Base-by-base conservation (phyloP, 2,888 invertebrate species). In the Drosophila cognata region DNA sequence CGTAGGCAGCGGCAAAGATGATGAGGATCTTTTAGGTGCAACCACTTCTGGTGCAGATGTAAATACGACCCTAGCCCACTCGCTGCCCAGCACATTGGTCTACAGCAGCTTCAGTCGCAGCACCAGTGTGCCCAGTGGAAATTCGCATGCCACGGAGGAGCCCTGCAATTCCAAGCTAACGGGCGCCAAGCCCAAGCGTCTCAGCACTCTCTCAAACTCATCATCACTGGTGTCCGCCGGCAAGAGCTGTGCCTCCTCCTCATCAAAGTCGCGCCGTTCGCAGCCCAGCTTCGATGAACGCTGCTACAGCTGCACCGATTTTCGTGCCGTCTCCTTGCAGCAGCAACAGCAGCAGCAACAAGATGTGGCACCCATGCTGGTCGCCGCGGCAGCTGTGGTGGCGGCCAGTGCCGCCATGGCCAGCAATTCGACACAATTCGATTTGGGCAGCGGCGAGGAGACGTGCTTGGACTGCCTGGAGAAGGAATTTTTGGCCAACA, bases 391-490 rank as follows among this genome's bases (percentile, higher is more conserved):
- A 0, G 81, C 88, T 13, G 78, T 81, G 4, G 82, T 79, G 6
- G 79, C 81, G 1, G 79, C 79, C 35, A 76, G 71, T 61, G 69
- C 68, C 7, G 68, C 84, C 13, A 74, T 84, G 63, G 74, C 77
- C 21, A 80, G 74, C 43, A 79, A 79, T 28, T 88, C 84, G 11
- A 78, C 83, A 1, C 76, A 76, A 36, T 86, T 88, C 38, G 90
- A 85, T 65, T 76, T 89, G 41, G 71, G 76, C 67, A 84, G 79
- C 41, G 82, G 79, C n/a, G 93, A 93, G 61, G 92, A 93, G 48
- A 91, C 91, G 4, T 93, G 93, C 59, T 79, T 93, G 62, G 93
- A 93, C 68, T 93, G 93, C 52, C 81, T 93, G 69, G 93, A 93
- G 69, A 92, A 92, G 53, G 93, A 93, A 67, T 93, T 93, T 72